Evolutionary conservation across 2,888 invertebrate genomes (phyloP), one percentile per base, ranked within the genome.

Genomic region (Lithosia quadra): DNA sequence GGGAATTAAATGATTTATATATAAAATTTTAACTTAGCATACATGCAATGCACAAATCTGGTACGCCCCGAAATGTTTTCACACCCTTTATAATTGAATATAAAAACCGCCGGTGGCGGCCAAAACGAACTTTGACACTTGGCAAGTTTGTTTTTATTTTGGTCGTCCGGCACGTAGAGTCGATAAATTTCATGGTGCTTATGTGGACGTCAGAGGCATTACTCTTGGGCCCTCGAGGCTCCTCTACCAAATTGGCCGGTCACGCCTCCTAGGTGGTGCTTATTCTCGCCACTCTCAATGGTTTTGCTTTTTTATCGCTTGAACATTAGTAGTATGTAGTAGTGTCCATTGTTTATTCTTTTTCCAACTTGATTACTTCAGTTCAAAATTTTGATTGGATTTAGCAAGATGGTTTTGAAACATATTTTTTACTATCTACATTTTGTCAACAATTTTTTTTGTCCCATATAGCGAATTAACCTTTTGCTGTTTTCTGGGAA

Each of bases 151-250:
- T 90, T 90, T 91, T 91, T 90, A 89, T 90, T 90, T 89, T 84
- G 83, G 85, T 87, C 80, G 86, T 80, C 86, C 81, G 80, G 85
- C 89, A 88, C 91, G 90, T 89, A 86, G 86, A 91, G 84, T 91
- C 91, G 87, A 92, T 92, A 92, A 92, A 92, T 92, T 91, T 89
- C 85, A 86, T 85, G 87, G 91, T 91, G 86, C 91, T 92, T 88
- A 88, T 78, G 86, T 86, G 87, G 86, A 86, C 88, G 92, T 90
- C 91, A 88, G 80, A 78, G 79, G 86, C 91, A 92, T 86, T 88
- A 85, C 87, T 88, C 84, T 82, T 86, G 84, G 82, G 72, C 81
- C 80, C 80, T 84, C 78, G 88, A 84, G 85, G 88, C 86, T 82
- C 84, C 88, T 87, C 85, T 79, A 77, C 85, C 81, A 86, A 90